Evolutionary conservation across 2,888 invertebrate genomes (phyloP), one percentile per base, ranked within the genome.

Genomic region (Lysandra bellargus): DNA sequence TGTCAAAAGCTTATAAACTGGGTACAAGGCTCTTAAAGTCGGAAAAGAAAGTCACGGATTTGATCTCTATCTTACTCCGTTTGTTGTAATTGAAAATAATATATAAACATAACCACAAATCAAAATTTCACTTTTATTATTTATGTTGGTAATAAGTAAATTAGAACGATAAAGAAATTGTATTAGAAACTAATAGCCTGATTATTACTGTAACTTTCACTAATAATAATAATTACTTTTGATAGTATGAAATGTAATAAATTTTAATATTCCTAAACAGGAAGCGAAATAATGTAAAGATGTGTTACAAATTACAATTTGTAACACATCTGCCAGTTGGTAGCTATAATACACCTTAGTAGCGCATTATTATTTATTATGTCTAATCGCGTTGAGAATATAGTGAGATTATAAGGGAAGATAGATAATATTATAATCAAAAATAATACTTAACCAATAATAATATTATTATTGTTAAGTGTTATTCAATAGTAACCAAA

Each of bases 41-140:
- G 64, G 33, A 33, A 69, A 69, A 69, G 69, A 69, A 69, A 69
- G 69, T 64, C 30, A 12, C 12, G 9, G 23, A 30, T 23, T 61
- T 61, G 61, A 23, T 23, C 61, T 61, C 61, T 61, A 61, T 61
- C 23, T 7, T n/a, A n/a, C 2, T 12, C 9, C 49, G 14, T 57
- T 57, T 57, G 57, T 17, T 17, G 57, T 17, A 57, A 57, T 57
- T 69, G 33, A 69, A 33, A 69, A 33, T 14, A 14, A 69, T 64
- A 33, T 0, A 69, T 33, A 69, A 33, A 17, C 57, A 57, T 57
- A 17, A 33, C 33, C 69, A 33, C 12, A 4, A 69, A 14, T 69
- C 69, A 37, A 37, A 69, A 69, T 69, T 69, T 69, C 69, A 69
- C 69, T 69, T 69, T 69, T 37, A 1, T 69, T 61, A 64, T 23